Percentiles rank a stretch among this genome's conserved stretches.
phyloP scores from a whole-genome alignment of 1,140 invertebrate genomes.

The Hormaphis cornu region DNA sequence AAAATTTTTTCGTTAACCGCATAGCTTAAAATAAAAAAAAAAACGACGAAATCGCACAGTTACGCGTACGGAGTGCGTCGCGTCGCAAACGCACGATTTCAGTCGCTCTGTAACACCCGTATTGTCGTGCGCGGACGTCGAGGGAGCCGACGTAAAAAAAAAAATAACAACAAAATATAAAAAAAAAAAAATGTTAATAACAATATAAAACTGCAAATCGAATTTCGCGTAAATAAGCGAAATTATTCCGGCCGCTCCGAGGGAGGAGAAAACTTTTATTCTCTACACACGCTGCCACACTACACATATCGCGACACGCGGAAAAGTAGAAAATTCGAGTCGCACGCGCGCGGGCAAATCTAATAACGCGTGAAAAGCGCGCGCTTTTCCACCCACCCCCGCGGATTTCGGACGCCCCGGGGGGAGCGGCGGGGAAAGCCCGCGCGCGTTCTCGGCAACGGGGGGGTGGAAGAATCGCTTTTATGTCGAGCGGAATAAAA shows the following conservation, averaged over 20 bases:
- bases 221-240: slow-evolving; percentile 15
- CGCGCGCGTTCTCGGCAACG: no score
- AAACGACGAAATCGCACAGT: no score
- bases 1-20: no score
- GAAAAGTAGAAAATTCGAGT: neutral
- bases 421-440: neutral
- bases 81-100: no score
- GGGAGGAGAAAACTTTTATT: neutral
- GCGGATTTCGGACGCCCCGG: slow-evolving; percentile 3
- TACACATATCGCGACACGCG: neutral
- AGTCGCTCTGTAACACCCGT: no score
- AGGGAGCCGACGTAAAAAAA: no score
- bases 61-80: no score
- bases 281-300: no score
- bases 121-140: no score
- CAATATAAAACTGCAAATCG: neutral
- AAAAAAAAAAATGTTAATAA: neutral
- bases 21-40: no score
- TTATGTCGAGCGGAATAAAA: slow-evolving; percentile 8
- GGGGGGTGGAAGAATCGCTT: neutral
- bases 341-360: neutral
- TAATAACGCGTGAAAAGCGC: slow-evolving; percentile 27
- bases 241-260: neutral
- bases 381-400: neutral
- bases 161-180: no score